phyloP scores from a whole-genome alignment of 2,888 invertebrate species.

The Suillia variegata region DNA sequence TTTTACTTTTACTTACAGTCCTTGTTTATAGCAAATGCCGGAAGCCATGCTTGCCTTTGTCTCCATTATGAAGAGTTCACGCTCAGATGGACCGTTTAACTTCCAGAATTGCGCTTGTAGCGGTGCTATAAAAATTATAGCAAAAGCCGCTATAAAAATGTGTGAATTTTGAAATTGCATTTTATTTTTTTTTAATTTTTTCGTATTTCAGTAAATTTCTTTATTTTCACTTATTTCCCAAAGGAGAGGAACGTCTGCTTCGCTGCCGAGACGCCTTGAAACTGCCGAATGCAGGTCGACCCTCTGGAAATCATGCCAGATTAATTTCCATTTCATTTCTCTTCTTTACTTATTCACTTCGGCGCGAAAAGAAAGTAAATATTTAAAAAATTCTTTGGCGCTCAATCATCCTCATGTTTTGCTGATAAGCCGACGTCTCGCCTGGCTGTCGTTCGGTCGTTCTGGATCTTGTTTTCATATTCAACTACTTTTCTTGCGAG shows the following conservation, averaged over 20 bases:
- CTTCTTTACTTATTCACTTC: no score
- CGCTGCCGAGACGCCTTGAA: background rate
- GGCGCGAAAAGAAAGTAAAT: no score
- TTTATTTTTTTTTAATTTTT: no score
- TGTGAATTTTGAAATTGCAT: no score
- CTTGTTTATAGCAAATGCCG: slow-evolving; percentile 55
- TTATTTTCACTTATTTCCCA: background rate
- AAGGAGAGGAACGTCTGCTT: background rate
- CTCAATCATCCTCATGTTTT: no score
- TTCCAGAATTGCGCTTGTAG: slow-evolving; percentile 45
- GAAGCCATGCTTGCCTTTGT: slow-evolving; percentile 40
- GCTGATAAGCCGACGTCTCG: no score
- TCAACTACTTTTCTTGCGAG: no score
- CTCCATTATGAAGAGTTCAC: slow-evolving; percentile 42
- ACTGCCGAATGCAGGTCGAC: background rate
- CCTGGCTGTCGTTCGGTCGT: no score
- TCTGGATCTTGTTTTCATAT: no score
- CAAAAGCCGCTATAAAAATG: slow-evolving; percentile 2
- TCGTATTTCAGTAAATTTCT: background rate
- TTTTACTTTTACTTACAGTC: slow-evolving; percentile 47
- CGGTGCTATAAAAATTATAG: slow-evolving; percentile 1
- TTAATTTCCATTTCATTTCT: no score
- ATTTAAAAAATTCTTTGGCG: no score
- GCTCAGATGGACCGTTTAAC: slow-evolving; percentile 25
- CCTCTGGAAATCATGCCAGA: no score